Evolutionary conservation across 2,113 vertebrate genomes (phyloP).

Genomic region (Physeter macrocephalus): DNA sequence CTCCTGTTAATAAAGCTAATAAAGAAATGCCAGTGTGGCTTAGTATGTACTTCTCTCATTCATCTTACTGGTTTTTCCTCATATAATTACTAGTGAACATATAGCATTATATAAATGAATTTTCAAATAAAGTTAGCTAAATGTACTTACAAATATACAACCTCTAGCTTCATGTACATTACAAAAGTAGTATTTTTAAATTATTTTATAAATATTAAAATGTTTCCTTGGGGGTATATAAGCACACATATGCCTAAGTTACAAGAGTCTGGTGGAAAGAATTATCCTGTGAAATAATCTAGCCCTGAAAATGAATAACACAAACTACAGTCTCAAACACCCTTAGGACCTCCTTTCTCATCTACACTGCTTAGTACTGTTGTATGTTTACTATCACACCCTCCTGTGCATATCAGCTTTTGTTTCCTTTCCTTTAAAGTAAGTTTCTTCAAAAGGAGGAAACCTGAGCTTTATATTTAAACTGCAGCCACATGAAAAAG

Average conservation of each 20-base stretch:
- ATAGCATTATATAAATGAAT: not conserved
- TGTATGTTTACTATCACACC: not conserved
- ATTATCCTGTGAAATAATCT: not conserved
- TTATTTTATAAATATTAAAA: not conserved
- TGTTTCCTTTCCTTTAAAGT: not conserved
- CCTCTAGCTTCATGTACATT: not conserved
- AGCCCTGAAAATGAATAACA: not conserved
- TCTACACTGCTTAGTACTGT: accelerated
- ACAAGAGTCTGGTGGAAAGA: not conserved
- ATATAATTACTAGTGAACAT: not conserved
- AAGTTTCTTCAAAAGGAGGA: not conserved
- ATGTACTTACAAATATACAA: not conserved
- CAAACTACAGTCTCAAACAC: accelerated
- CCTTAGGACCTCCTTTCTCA: not conserved
- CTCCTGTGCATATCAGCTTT: accelerated
- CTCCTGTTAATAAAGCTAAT: not conserved
- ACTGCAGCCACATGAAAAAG: not conserved
- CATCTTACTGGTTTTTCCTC: not conserved
- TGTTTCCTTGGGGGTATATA: not conserved
- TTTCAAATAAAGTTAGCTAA: not conserved
- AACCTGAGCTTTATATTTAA: not conserved
- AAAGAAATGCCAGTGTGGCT: not conserved
- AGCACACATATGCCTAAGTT: not conserved
- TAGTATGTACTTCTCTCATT: not conserved
- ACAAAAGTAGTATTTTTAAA: not conserved